Evolutionary conservation across 1,140 invertebrate genomes (phyloP), one percentile per base, ranked within the genome.

Genomic region (Hyposmocoma kahamanoa): DNA sequence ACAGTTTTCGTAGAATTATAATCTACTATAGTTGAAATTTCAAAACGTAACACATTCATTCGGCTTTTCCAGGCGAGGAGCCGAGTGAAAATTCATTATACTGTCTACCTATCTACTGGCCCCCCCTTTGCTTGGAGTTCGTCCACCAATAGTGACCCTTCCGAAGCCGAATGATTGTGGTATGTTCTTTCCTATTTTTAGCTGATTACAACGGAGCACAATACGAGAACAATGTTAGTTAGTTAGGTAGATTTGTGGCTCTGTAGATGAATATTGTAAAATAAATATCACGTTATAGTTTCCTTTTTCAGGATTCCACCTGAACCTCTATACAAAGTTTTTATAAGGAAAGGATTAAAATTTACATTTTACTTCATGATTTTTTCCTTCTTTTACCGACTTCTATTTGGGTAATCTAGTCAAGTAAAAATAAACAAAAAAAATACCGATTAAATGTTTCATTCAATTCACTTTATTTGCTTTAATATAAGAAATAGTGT

Each of bases 301-400:
- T 48, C 55, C 52, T 52, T 39, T 83, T 81, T 46, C 77, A 84
- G 80, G 2, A 18, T 79, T 9, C 76, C 71, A 2, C 66, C 43
- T 11, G 60, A 30, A 28, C 67, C 79, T 13, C 47, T 50, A 17
- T 68, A 68, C 56, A 36, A 43, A 13, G 47, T 74, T 8, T 13
- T 74, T 30, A 15, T 83, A 13, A 39, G 42, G 21, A 79, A 69
- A 58, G 75, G 65, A 47, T n/a, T 84, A 20, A 81, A 78, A 54
- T 67, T 55, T 20, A 63, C 70, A 28, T 74, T 80, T 70, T 77
- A 72, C 43, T 84, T 81, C 59, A 43, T 76, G 20, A 36, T 84
- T 17, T 84, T 81, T 59, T 76, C 70, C 13, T 71, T 80, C 56
- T 61, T 81, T 39, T 84, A 76, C 47, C 60, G 59, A 60, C 39